Conservation (phyloP, 2,113 vertebrate species). For the Poicephalus meyeri region DNA sequence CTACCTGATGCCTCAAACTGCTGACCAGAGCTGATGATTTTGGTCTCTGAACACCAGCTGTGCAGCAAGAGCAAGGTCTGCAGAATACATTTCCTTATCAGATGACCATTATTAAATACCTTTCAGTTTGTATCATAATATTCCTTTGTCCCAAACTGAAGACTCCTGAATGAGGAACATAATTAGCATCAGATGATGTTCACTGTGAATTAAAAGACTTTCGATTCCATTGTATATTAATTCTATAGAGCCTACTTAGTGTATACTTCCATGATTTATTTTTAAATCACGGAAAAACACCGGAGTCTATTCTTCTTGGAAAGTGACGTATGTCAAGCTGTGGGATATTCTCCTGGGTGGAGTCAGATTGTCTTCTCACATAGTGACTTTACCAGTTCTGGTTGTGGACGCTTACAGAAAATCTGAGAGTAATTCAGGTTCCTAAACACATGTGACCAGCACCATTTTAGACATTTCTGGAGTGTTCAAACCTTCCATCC, state of each 20-base stretch:
- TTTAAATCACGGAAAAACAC: not conserved
- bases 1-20: not conserved
- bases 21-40: not conserved
- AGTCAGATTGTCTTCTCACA: not conserved
- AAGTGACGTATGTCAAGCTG: not conserved
- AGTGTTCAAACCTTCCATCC: not conserved
- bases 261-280: not conserved
- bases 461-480: not conserved
- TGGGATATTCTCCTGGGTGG: not conserved
- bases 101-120: not conserved
- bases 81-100: not conserved
- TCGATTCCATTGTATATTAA: not conserved
- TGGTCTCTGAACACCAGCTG: not conserved
- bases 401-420: not conserved
- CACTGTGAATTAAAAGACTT: conserved; percentile 11
- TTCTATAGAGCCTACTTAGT: not conserved
- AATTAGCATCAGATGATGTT: not conserved
- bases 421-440: not conserved
- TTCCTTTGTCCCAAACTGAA: conserved; percentile 6
- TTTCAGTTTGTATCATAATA: not conserved
- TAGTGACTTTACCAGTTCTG: not conserved
- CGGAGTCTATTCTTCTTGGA: not conserved
- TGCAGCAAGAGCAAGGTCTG: not conserved
- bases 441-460: not conserved
- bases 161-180: not conserved